A percentile compares a stretch with the other conserved stretches of the same genome.
These are phyloP conservation scores for Bugulina stolonifera DNA, from an alignment of 2,888 invertebrate species.

Conservation along the genomic window DNA sequence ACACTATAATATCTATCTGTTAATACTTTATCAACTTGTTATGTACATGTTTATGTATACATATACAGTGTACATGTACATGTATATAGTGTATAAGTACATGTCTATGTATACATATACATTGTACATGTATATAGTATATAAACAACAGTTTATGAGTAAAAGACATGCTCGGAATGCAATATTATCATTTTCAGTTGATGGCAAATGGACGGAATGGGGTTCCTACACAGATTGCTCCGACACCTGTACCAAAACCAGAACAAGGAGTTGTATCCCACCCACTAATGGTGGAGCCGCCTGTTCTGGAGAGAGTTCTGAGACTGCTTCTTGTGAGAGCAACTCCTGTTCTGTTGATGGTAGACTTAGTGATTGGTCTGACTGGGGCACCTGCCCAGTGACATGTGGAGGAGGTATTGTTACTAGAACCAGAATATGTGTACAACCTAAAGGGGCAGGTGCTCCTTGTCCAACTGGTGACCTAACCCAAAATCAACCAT, in stretches of 20 bases:
- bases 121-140: too few species aligned
- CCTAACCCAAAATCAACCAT: background rate
- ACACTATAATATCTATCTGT: too few species aligned
- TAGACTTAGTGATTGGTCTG: constrained; percentile 5
- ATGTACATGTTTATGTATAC: too few species aligned
- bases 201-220: constrained; percentile 8
- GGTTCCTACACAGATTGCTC: constrained; percentile 9
- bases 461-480: background rate
- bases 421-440: constrained; percentile 21
- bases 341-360: background rate
- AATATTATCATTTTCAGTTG: too few species aligned
- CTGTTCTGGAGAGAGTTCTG: background rate
- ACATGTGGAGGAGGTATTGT: constrained; percentile 24
- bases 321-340: background rate
- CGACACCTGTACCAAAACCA: background rate
- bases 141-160: too few species aligned
- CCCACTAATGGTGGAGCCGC: background rate
- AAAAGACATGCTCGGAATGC: too few species aligned
- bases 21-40: too few species aligned
- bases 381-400: constrained; percentile 20
- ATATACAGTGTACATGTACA: too few species aligned
- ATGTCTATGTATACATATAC: too few species aligned
- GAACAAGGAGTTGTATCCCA: background rate
- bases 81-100: too few species aligned
- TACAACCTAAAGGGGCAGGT: constrained; percentile 12